Percentiles rank a stretch among this genome's conserved stretches.
These are phyloP conservation scores for Sthenelais limicola DNA, from an alignment of 2,888 invertebrate genomes.

Conservation along the genomic window DNA sequence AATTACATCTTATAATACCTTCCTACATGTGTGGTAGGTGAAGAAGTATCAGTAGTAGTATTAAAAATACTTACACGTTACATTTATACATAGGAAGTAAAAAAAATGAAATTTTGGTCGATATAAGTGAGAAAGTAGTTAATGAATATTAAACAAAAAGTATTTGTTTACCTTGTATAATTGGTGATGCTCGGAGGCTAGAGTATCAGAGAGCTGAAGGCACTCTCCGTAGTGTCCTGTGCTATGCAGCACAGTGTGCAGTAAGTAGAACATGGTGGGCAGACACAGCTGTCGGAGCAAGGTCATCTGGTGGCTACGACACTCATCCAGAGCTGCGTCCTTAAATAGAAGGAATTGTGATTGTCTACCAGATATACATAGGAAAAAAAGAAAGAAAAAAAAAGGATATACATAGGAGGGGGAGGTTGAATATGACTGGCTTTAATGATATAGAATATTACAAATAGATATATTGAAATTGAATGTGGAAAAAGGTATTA, in stretches of 20 bases:
- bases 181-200: slow-evolving; percentile 84
- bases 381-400: neutral
- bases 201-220: slow-evolving; percentile 83
- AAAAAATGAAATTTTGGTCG: too few relatives aligned
- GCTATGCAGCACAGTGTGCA: slow-evolving; percentile 85
- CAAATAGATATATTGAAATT: too few relatives aligned
- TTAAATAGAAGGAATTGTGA: slow-evolving; percentile 53
- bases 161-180: slow-evolving; percentile 85
- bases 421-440: too few relatives aligned
- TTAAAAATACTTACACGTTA: too few relatives aligned
- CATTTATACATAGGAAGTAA: too few relatives aligned
- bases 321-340: slow-evolving; percentile 60
- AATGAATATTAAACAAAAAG: too few relatives aligned
- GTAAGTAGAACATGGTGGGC: slow-evolving; percentile 85
- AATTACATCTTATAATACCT: too few relatives aligned
- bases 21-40: too few relatives aligned
- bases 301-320: slow-evolving; percentile 80
- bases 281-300: slow-evolving; percentile 86
- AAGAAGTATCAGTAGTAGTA: too few relatives aligned
- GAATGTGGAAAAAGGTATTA: too few relatives aligned
- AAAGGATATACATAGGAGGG: neutral
- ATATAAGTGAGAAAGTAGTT: too few relatives aligned
- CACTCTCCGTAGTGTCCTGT: slow-evolving; percentile 85
- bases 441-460: too few relatives aligned
- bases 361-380: neutral